Evolutionary conservation across 2,113 vertebrate species (phyloP), one percentile per base, ranked within the genome.

Genomic region (Oreochromis tanganicae): DNA sequence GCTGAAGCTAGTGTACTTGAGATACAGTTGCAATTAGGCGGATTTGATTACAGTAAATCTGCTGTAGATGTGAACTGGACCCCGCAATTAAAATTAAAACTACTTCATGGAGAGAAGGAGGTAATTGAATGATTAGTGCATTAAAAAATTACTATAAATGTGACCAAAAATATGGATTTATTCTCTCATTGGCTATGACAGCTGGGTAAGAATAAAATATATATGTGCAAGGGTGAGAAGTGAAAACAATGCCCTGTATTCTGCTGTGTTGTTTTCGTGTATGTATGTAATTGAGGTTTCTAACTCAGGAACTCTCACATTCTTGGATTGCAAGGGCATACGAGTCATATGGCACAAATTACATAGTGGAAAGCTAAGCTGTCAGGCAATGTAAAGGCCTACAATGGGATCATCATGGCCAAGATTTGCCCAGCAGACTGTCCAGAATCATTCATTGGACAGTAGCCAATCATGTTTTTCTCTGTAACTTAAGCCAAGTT

Each of bases 381-480:
- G 48, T 80, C 83, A 87, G 59, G 19, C 56, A 79, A 85, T n/a
- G 61, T 87, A 84, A 81, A 17, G 13, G 48, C 61, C 32, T 41
- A 38, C 88, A 93, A 88, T 73, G 54, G 81, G 56, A 82, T 87
- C 32, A 73, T 1, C 29, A 21, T 75, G 54, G n/a, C 57, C 24
- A 84, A 56, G 61, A 85, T 92, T 68, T 84, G 27, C 29, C 46
- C 43, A n/a, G 55, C 43, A 83, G 50, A 81, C 41, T 82, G 86
- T 84, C 66, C 27, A 81, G 57, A 90, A 91, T 82, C 55, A 63
- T 88, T 85, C 73, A 82, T 24, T 92, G 88, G 90, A 89, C 36
- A 52, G 85, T 11, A 68, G 66, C 93, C 86, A 89, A 52, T 81
- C 38, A 17, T 89, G 89, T 92, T 87, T 88, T 80, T 71, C 71